Evolutionary conservation across 1,140 invertebrate species (phyloP).

Genomic region (Scylla paramamosain): DNA sequence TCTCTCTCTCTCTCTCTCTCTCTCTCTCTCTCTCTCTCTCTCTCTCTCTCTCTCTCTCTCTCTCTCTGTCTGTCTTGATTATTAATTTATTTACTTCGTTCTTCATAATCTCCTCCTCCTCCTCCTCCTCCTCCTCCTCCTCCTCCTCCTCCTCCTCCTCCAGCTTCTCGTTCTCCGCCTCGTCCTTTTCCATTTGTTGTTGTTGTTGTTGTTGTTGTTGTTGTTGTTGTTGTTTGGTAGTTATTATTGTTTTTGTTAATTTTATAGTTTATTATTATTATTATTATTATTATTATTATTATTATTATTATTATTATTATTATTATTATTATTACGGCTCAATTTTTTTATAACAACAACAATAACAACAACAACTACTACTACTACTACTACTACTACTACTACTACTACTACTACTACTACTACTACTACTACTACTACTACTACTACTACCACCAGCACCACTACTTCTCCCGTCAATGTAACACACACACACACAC

Average conservation of each 20-base stretch:
- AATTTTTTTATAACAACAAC: neutral
- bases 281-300: neutral
- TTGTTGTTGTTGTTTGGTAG: too few species aligned
- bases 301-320: neutral
- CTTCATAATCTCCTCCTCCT: too few species aligned
- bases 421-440: neutral
- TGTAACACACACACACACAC: neutral
- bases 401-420: neutral
- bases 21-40: neutral
- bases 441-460: too few species aligned
- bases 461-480: too few species aligned
- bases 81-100: neutral
- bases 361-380: neutral
- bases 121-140: too few species aligned
- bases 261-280: neutral
- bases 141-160: neutral
- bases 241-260: neutral
- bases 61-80: neutral
- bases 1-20: neutral
- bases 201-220: too few species aligned
- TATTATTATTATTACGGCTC: neutral
- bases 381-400: neutral
- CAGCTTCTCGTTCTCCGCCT: too few species aligned
- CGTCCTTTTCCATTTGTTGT: too few species aligned
- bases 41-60: constrained; percentile 12